Evolutionary conservation across 2,797 vertebrate genomes (phyloP), one percentile per base, ranked within the genome.

Genomic region (Hapalemur alaotrensis): DNA sequence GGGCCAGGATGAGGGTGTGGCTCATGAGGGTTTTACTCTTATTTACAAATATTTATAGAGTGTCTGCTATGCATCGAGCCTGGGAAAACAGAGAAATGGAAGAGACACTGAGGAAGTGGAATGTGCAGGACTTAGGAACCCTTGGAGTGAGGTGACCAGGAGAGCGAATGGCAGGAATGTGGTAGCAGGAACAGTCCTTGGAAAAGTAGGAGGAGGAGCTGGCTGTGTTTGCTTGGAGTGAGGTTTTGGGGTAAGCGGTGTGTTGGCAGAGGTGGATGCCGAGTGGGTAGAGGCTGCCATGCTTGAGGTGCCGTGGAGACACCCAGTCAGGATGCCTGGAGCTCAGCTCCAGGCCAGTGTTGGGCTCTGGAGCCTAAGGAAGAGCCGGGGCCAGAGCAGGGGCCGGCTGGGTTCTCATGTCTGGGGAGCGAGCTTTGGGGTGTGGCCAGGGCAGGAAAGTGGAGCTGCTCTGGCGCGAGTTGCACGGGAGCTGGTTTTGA

Each of bases 251-350:
- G 5, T 5, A 22, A 23, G 61, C 23, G 10, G 32, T 43, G n/a
- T 38, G 32, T 28, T 7, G 15, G 3, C 75, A 79, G 50, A 72
- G 35, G 89, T 13, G 23, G 48, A 3, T 3, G 48, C 15, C 2
- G 22, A 12, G 14, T 2, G 48, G 35, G 38, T 7, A 13, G 15
- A 17, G 12, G 20, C 43, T 32, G 50, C 23, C 23, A 4, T 0
- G 0, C 28, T 17, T 4, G 25, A 13, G 73, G 17, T 28, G 11
- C 52, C 4, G 0, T 17, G 50, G 43, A 46, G 38, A 30, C 15
- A 7, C 30, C 23, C 35, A 9, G 7, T 32, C 2, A 11, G 14
- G n/a, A 15, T 50, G 81, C 72, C 43, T 7, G 14, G 76, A 61
- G 8, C 20, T 13, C 4, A 10, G 48, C 75, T 57, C 12, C 54